Base-by-base conservation (phyloP, 2,113 vertebrate genomes). In the Zosterops lateralis region DNA sequence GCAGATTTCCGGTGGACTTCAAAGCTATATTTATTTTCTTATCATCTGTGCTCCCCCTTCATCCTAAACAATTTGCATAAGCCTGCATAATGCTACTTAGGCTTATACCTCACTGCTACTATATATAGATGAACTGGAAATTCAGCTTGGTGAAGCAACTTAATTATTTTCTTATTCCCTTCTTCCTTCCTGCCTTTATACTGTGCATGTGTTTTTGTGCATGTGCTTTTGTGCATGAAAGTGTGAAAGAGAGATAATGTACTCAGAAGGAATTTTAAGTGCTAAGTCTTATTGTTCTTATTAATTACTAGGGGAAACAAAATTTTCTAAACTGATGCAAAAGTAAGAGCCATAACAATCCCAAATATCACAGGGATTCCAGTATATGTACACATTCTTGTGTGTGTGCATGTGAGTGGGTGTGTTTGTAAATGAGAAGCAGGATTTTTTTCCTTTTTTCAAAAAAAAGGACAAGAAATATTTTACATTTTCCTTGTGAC, bases 1-100 rank as follows among this genome's bases (percentile, higher is more conserved):
- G 61, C 58, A 90, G 67, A 81, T 80, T 95, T 94, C 70, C 1
- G 1, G 34, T 75, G 54, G 71, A 83, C 67, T 93, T 83, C 74
- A 87, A 15, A 45, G 50, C 48, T 90, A 18, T 64, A 75, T 86
- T 92, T 80, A 42, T 93, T 95, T 66, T 92, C 71, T 58, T 40
- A 12, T 88, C 87, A 92, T 90, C 75, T 80, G 50, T 60, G n/a
- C 32, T 90, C 45, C 50, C 32, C 53, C 91, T 90, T 85, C 92
- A 80, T 84, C 60, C 70, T 73, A 81, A 90, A 75, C 32, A 79
- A 96, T 97, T 97, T 97, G 82, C 92, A 94, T 96, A 97, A 97
- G 74, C 86, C 85, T 84, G 56, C 51, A 80, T 96, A 97, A 97
- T 96, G 56, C 95, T 95, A 88, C 79, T 97, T 96, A 94, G 84